Evolutionary conservation across 2,888 invertebrate genomes (phyloP).

Genomic region (Ligdia adustata): DNA sequence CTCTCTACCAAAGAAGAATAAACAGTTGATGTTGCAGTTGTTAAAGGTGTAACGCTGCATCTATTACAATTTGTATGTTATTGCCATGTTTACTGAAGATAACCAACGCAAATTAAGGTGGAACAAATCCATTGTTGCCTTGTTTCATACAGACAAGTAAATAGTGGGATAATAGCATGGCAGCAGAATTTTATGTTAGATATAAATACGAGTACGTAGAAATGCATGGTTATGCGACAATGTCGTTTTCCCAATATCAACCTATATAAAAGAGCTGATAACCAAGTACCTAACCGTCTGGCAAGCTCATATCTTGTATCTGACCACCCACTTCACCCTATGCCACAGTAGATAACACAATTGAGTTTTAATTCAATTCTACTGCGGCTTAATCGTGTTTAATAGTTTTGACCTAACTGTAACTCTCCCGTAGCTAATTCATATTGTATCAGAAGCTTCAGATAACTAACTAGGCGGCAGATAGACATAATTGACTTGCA

Average conservation of each 20-base stretch:
- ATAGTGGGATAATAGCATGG: too few species aligned
- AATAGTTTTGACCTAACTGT: constrained; percentile 64
- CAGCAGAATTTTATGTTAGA: too few species aligned
- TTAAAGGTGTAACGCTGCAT: too few species aligned
- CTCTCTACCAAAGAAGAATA: too few species aligned
- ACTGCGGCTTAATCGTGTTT: constrained; percentile 64
- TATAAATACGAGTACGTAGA: too few species aligned
- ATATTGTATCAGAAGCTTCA: constrained; percentile 70
- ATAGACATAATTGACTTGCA: constrained; percentile 81
- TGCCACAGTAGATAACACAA: constrained; percentile 53
- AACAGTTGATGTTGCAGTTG: too few species aligned
- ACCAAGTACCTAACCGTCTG: constrained; percentile 34
- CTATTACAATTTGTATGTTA: too few species aligned
- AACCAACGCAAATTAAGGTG: too few species aligned
- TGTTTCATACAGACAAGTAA: too few species aligned
- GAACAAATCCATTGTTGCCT: too few species aligned
- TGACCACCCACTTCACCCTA: constrained; percentile 38
- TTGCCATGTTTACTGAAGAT: too few species aligned
- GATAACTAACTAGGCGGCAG: constrained; percentile 74
- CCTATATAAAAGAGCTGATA: constrained; percentile 39
- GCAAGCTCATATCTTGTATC: constrained; percentile 28
- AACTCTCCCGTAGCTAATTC: constrained; percentile 65
- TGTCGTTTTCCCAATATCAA: constrained; percentile 16
- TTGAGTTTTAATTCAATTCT: constrained; percentile 67
- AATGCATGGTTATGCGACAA: constrained; percentile 15